Evolutionary conservation across 2,888 invertebrate species (phyloP), one percentile per base, ranked within the genome.

Genomic region (Pyrrhosoma nymphula): DNA sequence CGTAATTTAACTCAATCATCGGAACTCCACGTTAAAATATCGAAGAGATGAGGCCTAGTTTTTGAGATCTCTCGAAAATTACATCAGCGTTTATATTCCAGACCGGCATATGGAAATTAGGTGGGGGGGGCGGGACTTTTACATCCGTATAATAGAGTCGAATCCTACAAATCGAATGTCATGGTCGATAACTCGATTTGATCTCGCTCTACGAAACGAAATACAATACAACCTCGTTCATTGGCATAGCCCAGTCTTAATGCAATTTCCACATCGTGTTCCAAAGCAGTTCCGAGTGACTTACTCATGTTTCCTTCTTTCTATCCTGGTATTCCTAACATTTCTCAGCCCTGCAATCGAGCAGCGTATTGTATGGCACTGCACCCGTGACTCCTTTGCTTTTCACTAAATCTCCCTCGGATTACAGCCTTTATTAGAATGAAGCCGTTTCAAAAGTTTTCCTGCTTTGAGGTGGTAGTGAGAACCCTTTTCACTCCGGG

Each of bases 381-480:
- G 35, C 82, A 10, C 35, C 26, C 1, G 14, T 82, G 35, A 82
- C 35, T 26, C 30, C 30, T 82, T 82, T 82, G 82, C 35, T 82
- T 82, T 82, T 12, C 35, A 35, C 14, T 82, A 82, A 82, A 82
- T 82, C 82, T n/a, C 35, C 30, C 82, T 30, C 12, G 35, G 30
- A 82, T 82, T 82, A 82, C 82, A 82, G 82, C 82, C 82, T 82
- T 82, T 82, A 82, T 82, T 82, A 82, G 82, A 82, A 82, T 82
- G 82, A 82, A 35, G 82, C 30, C 35, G 30, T 35, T 26, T 82
- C 82, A 30, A 35, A 82, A 35, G 82, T 82, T 35, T 82, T 26
- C 82, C 26, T 14, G 30, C 82, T 35, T 35, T 23, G 69, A 26
- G 69, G 69, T 1, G 60, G 18, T 20, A 60, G 20, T 20, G 20